phyloP scores from a whole-genome alignment of 2,113 vertebrate genomes.

The Macrotis lagotis region DNA sequence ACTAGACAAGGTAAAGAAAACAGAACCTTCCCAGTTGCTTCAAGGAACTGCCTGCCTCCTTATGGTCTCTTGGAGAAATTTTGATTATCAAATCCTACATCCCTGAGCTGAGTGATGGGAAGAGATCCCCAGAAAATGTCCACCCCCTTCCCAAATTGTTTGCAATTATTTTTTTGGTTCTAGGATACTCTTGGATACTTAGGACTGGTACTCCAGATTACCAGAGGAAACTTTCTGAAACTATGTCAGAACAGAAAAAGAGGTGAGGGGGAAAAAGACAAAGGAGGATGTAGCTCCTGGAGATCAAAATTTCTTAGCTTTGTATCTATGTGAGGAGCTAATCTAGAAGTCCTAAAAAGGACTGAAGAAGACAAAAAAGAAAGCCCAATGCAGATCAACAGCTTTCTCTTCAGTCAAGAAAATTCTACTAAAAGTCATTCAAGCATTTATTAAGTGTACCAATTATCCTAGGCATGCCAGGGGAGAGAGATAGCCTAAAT shows the following conservation, averaged over 20 bases:
- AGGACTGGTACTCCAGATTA: background rate
- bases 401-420: background rate
- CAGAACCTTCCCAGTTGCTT: background rate
- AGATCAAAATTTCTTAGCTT: background rate
- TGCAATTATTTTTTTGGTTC: background rate
- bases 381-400: background rate
- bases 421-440: background rate
- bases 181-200: background rate
- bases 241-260: background rate
- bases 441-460: background rate
- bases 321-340: background rate
- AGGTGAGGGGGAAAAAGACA: background rate
- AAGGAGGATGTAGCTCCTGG: background rate
- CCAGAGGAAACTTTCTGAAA: background rate
- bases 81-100: background rate
- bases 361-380: background rate
- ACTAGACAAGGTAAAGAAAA: background rate
- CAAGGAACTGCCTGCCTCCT: background rate
- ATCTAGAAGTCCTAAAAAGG: background rate
- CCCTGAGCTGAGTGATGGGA: background rate
- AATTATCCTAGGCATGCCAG: background rate
- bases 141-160: background rate
- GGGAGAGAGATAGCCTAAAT: background rate
- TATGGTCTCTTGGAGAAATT: background rate
- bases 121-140: background rate